phyloP scores from a whole-genome alignment of 2,888 invertebrate species.

The Alsophila aescularia region DNA sequence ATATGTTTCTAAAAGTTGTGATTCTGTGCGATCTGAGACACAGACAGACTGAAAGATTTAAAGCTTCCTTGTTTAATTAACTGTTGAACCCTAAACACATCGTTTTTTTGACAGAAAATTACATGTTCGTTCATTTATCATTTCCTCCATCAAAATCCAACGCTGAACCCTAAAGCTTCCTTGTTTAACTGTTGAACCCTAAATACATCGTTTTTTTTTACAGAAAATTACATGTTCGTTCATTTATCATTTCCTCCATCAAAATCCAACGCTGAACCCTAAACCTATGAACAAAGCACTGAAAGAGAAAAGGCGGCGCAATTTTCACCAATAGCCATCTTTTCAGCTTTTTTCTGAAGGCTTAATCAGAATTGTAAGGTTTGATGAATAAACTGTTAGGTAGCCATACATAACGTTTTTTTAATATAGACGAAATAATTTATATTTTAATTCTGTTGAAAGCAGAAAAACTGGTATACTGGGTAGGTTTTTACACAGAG shows the following conservation, averaged over 20 bases:
- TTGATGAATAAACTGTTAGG: conserved; percentile 34
- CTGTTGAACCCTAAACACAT: no score
- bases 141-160: not conserved
- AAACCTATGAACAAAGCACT: conserved; percentile 34
- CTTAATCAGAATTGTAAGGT: conserved; percentile 29
- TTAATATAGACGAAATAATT: no score
- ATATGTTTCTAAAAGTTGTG: no score
- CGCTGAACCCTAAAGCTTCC: conserved; percentile 29
- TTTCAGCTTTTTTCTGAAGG: conserved; percentile 31
- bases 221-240: not conserved
- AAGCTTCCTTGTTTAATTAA: no score
- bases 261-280: conserved; percentile 19
- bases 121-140: not conserved
- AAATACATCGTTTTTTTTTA: no score
- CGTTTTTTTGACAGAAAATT: not conserved
- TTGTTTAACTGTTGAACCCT: no score
- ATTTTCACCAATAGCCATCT: conserved; percentile 40
- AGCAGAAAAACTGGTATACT: no score
- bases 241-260: not conserved
- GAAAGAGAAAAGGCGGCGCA: conserved; percentile 24
- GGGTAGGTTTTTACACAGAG: no score
- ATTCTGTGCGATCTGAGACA: no score
- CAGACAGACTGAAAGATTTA: no score
- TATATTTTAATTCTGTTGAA: no score
- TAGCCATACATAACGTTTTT: no score